Percentiles rank a stretch among this genome's conserved stretches.
Evolutionary conservation across 1,140 invertebrate species (phyloP).

Genomic region (Phocides pigmalion): DNA sequence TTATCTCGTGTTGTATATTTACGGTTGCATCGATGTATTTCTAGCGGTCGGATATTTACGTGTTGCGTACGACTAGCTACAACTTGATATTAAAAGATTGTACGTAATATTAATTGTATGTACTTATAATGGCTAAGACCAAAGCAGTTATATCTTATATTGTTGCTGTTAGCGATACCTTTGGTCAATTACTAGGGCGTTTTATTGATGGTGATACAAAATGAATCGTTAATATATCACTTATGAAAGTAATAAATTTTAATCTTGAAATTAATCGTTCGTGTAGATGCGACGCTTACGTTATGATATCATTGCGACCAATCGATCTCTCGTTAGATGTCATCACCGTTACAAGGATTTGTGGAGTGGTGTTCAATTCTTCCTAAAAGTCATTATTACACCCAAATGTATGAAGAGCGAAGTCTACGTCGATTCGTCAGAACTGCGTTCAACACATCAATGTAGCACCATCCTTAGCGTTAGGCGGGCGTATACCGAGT

Average conservation of each 20-base stretch:
- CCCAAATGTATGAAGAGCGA: slow-evolving; percentile 4
- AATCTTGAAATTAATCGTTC: slow-evolving; percentile 56
- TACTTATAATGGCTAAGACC: slow-evolving; percentile 75
- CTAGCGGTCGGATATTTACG: slow-evolving; percentile 6
- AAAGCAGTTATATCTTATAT: slow-evolving; percentile 71
- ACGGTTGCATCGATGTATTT: slow-evolving; percentile 45
- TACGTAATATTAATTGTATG: slow-evolving; percentile 52
- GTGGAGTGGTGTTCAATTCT: slow-evolving; percentile 4
- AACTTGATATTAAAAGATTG: slow-evolving; percentile 44
- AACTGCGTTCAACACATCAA: slow-evolving; percentile 25
- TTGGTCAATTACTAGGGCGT: slow-evolving; percentile 82
- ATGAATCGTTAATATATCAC: slow-evolving; percentile 65
- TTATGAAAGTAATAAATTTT: slow-evolving; percentile 56
- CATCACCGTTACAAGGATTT: neutral
- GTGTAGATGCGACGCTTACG: slow-evolving; percentile 44
- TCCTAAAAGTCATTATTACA: neutral
- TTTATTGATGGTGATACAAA: slow-evolving; percentile 67
- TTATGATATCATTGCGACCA: slow-evolving; percentile 31
- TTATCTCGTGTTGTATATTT: slow-evolving; percentile 61
- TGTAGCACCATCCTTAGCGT: slow-evolving; percentile 6
- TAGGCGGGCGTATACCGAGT: slow-evolving; percentile 51
- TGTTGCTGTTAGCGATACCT: slow-evolving; percentile 79
- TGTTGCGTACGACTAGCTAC: slow-evolving; percentile 21
- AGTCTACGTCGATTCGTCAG: slow-evolving; percentile 27
- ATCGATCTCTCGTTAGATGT: slow-evolving; percentile 19